Percentiles rank a stretch among this genome's conserved stretches.
phyloP scores from a whole-genome alignment of 1,140 invertebrate species.

The Zaprionus lachaisei region DNA sequence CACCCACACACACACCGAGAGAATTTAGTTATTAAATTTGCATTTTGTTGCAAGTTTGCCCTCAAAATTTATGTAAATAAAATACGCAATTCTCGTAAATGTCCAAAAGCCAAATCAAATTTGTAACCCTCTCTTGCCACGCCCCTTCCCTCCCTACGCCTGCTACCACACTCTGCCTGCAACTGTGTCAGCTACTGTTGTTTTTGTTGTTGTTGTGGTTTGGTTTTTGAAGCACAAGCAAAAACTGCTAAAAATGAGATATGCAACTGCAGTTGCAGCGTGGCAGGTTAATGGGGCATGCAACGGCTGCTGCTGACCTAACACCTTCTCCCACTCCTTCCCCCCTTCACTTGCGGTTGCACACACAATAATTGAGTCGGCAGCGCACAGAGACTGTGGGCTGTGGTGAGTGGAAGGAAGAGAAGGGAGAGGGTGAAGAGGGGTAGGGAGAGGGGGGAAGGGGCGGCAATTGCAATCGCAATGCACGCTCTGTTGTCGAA shows the following conservation, averaged over 20 bases:
- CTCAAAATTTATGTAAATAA: constrained; percentile 32
- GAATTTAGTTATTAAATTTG: constrained; percentile 27
- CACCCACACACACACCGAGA: not conserved
- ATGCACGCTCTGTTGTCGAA: constrained; percentile 33
- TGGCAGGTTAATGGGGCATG: constrained; percentile 13
- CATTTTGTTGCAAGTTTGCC: constrained; percentile 20
- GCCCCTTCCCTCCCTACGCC: no score
- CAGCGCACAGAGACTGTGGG: not conserved
- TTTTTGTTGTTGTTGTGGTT: not conserved
- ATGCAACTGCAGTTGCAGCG: constrained; percentile 5
- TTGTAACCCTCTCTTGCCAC: not conserved
- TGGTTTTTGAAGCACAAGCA: not conserved
- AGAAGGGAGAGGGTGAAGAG: no score
- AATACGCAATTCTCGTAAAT: constrained; percentile 29
- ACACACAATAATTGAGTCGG: not conserved
- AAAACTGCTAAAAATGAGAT: constrained; percentile 26
- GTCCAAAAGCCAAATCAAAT: constrained; percentile 27
- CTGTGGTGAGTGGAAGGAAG: no score
- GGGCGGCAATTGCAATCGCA: not conserved
- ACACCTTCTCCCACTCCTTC: not conserved
- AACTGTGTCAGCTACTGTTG: constrained; percentile 31
- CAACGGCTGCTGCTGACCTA: constrained; percentile 2
- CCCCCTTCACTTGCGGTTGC: not conserved
- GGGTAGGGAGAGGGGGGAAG: not conserved
- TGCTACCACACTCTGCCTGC: not conserved